These are phyloP conservation scores for Melanotaenia boesemani DNA, from an alignment of 2,797 vertebrate species.

Conservation along the genomic window DNA sequence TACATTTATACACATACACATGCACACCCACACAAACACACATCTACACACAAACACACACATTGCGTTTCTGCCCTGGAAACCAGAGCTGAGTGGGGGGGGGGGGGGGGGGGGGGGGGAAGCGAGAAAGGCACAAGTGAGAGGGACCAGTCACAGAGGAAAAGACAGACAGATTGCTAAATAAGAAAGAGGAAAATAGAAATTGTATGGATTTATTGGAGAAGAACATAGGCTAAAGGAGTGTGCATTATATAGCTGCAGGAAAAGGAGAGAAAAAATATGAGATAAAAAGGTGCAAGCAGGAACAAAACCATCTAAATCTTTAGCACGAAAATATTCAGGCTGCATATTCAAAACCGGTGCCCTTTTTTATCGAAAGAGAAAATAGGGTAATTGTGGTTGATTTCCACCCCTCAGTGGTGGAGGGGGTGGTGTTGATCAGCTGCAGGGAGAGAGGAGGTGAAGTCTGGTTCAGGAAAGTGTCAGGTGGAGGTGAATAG, in stretches of 20 bases:
- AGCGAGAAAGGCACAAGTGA: conserved; percentile 50
- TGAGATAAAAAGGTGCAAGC: not conserved
- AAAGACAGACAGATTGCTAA: conserved; percentile 14
- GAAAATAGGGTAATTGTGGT: not conserved
- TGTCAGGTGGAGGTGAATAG: conserved; percentile 21
- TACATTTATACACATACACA: too few species aligned
- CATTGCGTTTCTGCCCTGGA: conserved; percentile 23
- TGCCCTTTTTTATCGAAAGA: not conserved
- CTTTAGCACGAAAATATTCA: not conserved
- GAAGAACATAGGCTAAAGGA: conserved; percentile 9
- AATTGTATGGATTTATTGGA: conserved; percentile 26
- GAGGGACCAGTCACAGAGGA: conserved; percentile 21
- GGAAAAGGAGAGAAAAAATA: not conserved
- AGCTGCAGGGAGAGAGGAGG: not conserved
- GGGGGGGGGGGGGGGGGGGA: conserved; percentile 65
- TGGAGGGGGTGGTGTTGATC: not conserved
- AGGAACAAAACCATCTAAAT: not conserved
- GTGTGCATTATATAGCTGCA: not conserved
- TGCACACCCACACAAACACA: too few species aligned
- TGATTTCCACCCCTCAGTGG: not conserved
- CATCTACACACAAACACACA: too few species aligned
- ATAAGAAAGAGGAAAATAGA: conserved; percentile 25
- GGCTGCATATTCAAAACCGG: not conserved
- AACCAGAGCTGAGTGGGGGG: conserved; percentile 55
- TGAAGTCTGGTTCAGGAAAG: conserved; percentile 3